Evolutionary conservation across 2,888 invertebrate species (phyloP).

Genomic region (Lymantria monacha): DNA sequence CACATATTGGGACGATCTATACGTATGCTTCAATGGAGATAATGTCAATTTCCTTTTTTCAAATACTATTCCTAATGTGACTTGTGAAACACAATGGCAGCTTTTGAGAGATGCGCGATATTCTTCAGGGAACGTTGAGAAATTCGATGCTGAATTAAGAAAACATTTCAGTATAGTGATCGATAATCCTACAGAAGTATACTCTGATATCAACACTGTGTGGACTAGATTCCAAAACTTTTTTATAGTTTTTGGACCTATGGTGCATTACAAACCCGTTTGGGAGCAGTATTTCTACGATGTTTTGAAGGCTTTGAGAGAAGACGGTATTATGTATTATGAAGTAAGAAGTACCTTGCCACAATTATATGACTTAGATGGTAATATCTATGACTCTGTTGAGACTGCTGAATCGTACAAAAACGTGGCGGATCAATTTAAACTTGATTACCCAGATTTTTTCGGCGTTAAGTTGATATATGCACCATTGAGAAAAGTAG

Average conservation of each 20-base stretch:
- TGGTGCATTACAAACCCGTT: conserved; percentile 84
- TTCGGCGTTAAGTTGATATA: conserved; percentile 87
- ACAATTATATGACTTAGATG: conserved; percentile 85
- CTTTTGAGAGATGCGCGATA: conserved; percentile 72
- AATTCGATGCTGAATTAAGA: conserved; percentile 79
- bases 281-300: conserved; percentile 86
- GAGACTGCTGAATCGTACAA: conserved; percentile 82
- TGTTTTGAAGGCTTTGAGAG: conserved; percentile 83
- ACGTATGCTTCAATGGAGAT: conserved; percentile 69
- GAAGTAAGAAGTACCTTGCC: conserved; percentile 86
- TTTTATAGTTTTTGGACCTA: conserved; percentile 74
- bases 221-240: conserved; percentile 83
- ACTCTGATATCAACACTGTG: conserved; percentile 79
- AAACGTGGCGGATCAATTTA: conserved; percentile 80
- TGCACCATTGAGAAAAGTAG: conserved; percentile 81
- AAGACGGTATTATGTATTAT: conserved; percentile 87
- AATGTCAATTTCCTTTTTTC: conserved; percentile 55
- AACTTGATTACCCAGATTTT: conserved; percentile 83
- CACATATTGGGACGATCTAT: conserved; percentile 84
- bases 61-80: conserved; percentile 34
- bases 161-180: conserved; percentile 80
- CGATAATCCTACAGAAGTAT: conserved; percentile 66
- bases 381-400: conserved; percentile 73
- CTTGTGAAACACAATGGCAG: conserved; percentile 69
- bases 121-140: conserved; percentile 62